Conservation (phyloP, 1,140 invertebrate species). For the Drosophila ercepeae region DNA sequence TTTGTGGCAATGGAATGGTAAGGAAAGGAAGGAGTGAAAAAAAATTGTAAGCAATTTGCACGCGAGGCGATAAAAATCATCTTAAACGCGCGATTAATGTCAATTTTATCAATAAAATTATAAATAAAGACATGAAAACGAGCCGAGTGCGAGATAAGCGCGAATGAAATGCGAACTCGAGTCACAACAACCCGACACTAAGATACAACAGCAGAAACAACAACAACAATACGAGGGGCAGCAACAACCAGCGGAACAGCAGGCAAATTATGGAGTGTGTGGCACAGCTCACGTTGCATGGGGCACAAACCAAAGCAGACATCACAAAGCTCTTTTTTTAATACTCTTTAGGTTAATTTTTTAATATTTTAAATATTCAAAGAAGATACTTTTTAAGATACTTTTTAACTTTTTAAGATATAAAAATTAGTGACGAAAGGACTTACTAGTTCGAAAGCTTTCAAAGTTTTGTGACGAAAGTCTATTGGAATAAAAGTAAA, state of each 20-base stretch:
- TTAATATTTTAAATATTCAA: too few species aligned
- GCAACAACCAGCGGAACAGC: constrained; percentile 35
- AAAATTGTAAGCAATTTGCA: constrained; percentile 82
- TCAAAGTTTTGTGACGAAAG: too few species aligned
- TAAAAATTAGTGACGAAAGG: too few species aligned
- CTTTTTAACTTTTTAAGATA: too few species aligned
- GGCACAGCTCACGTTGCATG: constrained; percentile 76
- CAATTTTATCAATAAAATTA: constrained; percentile 83
- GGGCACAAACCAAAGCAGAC: constrained; percentile 6
- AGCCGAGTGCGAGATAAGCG: constrained; percentile 72
- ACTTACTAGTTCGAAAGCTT: too few species aligned
- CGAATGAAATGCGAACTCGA: constrained; percentile 72
- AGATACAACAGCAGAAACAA: constrained; percentile 18
- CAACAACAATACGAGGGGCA: constrained; percentile 7
- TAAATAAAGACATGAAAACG: constrained; percentile 83
- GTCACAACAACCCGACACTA: constrained; percentile 59
- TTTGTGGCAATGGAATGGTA: neutral
- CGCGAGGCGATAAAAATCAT: constrained; percentile 81
- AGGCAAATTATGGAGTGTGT: constrained; percentile 79
- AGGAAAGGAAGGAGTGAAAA: constrained; percentile 11
- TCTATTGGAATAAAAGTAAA: too few species aligned
- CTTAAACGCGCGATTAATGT: constrained; percentile 82
- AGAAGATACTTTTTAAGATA: too few species aligned
- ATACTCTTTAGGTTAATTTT: constrained; percentile 1
- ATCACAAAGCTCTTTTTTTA: neutral